Evolutionary conservation across 2,113 vertebrate species (phyloP).

Genomic region (Malurus alboscapulatus): DNA sequence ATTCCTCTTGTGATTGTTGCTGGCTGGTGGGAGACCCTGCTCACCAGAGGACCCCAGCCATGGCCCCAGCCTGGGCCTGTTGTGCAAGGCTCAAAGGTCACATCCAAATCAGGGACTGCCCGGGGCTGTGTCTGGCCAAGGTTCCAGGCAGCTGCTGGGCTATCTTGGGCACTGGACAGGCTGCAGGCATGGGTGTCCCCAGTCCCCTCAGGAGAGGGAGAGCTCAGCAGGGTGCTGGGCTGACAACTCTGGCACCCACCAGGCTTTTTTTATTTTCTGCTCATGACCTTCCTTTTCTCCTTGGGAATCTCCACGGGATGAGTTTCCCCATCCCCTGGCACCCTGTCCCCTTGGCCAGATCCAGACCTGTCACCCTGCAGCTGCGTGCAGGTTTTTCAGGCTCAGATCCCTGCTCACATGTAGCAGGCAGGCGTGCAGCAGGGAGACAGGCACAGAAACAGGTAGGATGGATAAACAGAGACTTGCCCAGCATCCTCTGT

Average conservation of each 20-base stretch:
- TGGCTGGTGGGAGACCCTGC: not conserved
- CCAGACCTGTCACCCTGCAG: not conserved
- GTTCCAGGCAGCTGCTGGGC: conserved; percentile 14
- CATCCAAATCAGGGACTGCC: not conserved
- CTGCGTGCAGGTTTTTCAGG: not conserved
- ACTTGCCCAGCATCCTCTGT: not conserved
- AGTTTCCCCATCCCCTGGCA: not conserved
- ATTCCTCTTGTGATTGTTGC: not conserved
- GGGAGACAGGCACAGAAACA: not conserved
- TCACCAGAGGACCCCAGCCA: not conserved
- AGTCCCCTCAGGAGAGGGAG: not conserved
- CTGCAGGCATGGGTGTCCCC: not conserved
- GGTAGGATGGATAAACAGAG: not conserved
- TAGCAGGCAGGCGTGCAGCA: not conserved
- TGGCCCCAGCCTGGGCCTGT: not conserved
- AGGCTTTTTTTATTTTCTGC: not conserved
- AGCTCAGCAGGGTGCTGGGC: not conserved
- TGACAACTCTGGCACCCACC: not conserved
- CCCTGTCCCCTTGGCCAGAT: not conserved
- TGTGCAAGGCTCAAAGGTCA: not conserved
- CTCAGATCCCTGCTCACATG: not conserved
- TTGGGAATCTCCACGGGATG: not conserved
- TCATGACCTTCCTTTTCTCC: not conserved
- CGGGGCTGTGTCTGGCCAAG: not conserved
- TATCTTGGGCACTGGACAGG: not conserved